Conservation (phyloP, 2,797 vertebrate genomes). For the Alfaro cultratus region DNA sequence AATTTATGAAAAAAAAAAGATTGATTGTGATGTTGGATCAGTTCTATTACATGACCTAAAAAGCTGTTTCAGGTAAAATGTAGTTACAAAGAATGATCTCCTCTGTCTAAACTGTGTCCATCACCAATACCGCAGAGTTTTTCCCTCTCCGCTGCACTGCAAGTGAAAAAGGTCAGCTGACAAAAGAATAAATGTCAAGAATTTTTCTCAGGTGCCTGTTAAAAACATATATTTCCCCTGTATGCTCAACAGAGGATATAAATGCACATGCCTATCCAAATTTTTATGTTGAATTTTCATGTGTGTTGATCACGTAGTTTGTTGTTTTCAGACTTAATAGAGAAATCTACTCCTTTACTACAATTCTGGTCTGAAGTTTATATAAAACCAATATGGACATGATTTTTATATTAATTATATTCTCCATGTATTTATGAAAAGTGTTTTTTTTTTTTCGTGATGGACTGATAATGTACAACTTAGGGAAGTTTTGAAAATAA, state of each 20-base stretch:
- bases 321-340: neutral
- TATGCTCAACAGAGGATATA: conserved; percentile 3
- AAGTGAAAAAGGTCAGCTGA: conserved; percentile 20
- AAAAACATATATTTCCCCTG: conserved; percentile 11
- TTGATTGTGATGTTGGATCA: conserved; percentile 13
- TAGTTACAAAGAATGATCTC: conserved; percentile 8
- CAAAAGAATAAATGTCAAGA: conserved; percentile 34
- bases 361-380: neutral
- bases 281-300: neutral
- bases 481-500: neutral
- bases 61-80: conserved; percentile 3
- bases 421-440: neutral
- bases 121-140: conserved; percentile 18
- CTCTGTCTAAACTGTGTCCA: conserved; percentile 7
- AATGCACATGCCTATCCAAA: neutral
- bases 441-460: neutral
- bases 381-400: neutral
- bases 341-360: neutral
- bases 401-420: neutral
- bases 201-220: conserved; percentile 17
- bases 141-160: neutral
- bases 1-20: conserved; percentile 5
- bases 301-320: neutral
- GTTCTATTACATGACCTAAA: conserved; percentile 12
- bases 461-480: neutral